Percentiles rank a stretch among this genome's conserved stretches.
These are phyloP conservation scores for Monoplex corrugatus DNA, from an alignment of 2,888 invertebrate species.

Conservation along the genomic window DNA sequence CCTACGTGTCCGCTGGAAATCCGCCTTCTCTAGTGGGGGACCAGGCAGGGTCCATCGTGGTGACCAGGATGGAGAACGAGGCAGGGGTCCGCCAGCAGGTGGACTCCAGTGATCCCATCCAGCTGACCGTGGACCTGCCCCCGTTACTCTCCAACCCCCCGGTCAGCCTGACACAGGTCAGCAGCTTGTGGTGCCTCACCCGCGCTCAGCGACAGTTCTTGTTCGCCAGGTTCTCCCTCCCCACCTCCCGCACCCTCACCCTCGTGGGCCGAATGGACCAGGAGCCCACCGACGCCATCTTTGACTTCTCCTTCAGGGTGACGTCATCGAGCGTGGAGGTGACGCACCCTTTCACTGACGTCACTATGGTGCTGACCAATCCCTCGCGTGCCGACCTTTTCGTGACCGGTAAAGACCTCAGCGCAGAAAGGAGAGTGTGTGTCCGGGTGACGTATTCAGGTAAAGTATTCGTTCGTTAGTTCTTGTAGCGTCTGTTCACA, in stretches of 20 bases:
- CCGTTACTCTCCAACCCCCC: not conserved
- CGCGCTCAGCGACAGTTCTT: not conserved
- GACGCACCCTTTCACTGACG: slow-evolving; percentile 30
- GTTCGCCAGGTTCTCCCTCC: not conserved
- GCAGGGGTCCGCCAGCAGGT: not conserved
- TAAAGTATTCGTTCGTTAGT: not conserved
- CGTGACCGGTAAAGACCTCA: not conserved
- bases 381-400: not conserved
- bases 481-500: no score
- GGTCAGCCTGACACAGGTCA: not conserved
- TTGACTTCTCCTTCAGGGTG: slow-evolving; percentile 20
- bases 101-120: slow-evolving; percentile 10
- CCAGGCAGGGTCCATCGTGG: not conserved
- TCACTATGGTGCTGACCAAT: not conserved
- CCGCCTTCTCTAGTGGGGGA: not conserved
- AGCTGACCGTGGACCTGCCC: not conserved
- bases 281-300: slow-evolving; percentile 16
- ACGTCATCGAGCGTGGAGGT: slow-evolving; percentile 10
- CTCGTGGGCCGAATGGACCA: not conserved
- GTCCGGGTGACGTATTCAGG: slow-evolving; percentile 28
- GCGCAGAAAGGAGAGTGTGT: not conserved
- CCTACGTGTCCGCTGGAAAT: not conserved
- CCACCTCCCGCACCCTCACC: not conserved
- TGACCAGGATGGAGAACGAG: slow-evolving; percentile 7
- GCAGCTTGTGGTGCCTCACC: slow-evolving; percentile 1